These are phyloP conservation scores for Sebastes schlegelii DNA, from an alignment of 2,113 vertebrate genomes.

Conservation along the genomic window DNA sequence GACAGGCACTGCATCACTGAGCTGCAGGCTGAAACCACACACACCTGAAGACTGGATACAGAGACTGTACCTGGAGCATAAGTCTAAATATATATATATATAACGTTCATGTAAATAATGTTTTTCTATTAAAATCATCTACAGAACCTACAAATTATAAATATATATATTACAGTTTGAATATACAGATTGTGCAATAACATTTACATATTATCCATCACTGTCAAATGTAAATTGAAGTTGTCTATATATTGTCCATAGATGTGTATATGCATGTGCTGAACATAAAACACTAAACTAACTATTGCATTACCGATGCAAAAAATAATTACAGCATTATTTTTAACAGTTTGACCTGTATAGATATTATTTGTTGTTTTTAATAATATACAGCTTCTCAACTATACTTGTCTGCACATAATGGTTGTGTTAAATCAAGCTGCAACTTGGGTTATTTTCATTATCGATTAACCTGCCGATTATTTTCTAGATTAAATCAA, in stretches of 20 bases:
- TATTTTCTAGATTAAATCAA: too few relatives aligned
- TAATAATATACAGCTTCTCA: not conserved
- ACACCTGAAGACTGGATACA: conserved; percentile 26
- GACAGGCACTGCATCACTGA: conserved; percentile 30
- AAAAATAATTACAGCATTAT: not conserved
- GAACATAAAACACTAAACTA: not conserved
- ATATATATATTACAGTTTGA: not conserved
- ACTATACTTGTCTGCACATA: not conserved
- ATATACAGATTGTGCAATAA: not conserved
- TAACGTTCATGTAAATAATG: not conserved
- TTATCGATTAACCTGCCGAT: too few relatives aligned
- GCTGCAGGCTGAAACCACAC: not conserved
- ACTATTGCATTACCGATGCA: not conserved
- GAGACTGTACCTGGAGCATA: conserved; percentile 2
- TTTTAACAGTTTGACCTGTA: not conserved
- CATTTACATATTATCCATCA: not conserved
- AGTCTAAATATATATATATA: not conserved
- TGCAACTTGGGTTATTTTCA: too few relatives aligned
- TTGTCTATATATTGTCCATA: not conserved
- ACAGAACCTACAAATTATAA: not conserved
- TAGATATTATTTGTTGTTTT: not conserved
- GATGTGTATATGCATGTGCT: not conserved
- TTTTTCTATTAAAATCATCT: not conserved
- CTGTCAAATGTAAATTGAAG: not conserved
- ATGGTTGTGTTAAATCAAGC: too few relatives aligned